Evolutionary conservation across 2,888 invertebrate species (phyloP).

Genomic region (Heliconius ismenius): DNA sequence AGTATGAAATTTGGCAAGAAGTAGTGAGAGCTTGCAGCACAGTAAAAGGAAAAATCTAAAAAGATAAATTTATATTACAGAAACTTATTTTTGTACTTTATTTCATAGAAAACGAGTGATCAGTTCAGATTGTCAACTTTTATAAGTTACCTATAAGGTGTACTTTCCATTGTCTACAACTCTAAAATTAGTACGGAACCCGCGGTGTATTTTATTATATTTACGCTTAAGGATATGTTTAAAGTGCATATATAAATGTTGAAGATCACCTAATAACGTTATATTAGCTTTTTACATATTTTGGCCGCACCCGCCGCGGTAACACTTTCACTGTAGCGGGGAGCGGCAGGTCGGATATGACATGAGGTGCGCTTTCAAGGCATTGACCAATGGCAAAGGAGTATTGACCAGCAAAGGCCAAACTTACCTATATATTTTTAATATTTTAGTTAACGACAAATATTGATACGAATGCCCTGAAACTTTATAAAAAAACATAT

Average conservation of each 20-base stretch:
- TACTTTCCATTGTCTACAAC: too few species aligned
- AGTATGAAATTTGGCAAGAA: too few species aligned
- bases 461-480: background rate
- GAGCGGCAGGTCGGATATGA: constrained; percentile 30
- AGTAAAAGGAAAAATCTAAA: too few species aligned
- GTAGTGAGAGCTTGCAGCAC: too few species aligned
- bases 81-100: too few species aligned
- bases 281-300: constrained; percentile 23
- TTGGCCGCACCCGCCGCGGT: constrained; percentile 8
- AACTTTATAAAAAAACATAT: too few species aligned
- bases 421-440: background rate
- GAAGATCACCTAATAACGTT: background rate
- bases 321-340: constrained; percentile 37
- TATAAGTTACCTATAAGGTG: too few species aligned
- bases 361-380: constrained; percentile 30
- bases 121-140: too few species aligned
- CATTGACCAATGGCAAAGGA: constrained; percentile 19
- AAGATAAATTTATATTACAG: too few species aligned
- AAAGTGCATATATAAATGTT: constrained; percentile 1
- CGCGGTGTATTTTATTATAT: too few species aligned
- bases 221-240: background rate
- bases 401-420: constrained; percentile 3
- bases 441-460: background rate
- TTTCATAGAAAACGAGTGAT: too few species aligned
- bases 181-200: too few species aligned